Conservation (phyloP, 2,113 vertebrate species). For the Lepidothrix coronata region DNA sequence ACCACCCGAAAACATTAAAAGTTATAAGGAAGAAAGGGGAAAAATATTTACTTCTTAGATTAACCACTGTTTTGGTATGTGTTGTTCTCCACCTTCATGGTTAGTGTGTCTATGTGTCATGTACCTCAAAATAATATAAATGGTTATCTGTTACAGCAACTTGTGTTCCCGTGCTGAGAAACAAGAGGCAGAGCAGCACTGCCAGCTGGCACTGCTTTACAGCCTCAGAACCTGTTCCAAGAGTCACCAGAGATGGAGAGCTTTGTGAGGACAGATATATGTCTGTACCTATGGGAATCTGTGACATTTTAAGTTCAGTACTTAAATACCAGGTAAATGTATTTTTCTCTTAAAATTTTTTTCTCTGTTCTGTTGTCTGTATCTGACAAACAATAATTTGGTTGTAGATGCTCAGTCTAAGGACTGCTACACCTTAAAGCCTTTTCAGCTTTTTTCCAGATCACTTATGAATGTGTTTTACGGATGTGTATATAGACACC, state of each 20-base stretch:
- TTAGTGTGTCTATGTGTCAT: rapidly evolving
- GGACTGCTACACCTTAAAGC: neutral
- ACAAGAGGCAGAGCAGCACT: neutral
- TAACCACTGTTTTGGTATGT: neutral
- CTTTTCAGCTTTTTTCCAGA: neutral
- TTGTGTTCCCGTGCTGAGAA: neutral
- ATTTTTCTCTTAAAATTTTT: neutral
- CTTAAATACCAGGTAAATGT: neutral
- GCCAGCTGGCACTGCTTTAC: neutral
- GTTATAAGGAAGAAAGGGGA: neutral
- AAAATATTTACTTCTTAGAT: neutral
- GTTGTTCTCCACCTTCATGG: neutral
- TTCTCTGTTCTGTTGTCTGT: neutral
- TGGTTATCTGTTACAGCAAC: neutral
- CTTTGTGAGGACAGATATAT: neutral
- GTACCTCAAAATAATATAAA: neutral
- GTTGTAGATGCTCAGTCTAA: neutral
- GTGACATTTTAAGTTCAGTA: neutral
- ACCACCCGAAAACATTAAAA: rapidly evolving
- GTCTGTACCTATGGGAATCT: neutral
- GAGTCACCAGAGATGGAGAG: neutral
- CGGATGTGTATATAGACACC: neutral
- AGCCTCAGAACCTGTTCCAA: neutral
- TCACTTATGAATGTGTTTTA: neutral
- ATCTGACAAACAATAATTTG: neutral